Percentiles rank a stretch among this genome's conserved stretches.
Conservation (phyloP, 2,113 vertebrate genomes). For the Ictidomys tridecemlineatus region DNA sequence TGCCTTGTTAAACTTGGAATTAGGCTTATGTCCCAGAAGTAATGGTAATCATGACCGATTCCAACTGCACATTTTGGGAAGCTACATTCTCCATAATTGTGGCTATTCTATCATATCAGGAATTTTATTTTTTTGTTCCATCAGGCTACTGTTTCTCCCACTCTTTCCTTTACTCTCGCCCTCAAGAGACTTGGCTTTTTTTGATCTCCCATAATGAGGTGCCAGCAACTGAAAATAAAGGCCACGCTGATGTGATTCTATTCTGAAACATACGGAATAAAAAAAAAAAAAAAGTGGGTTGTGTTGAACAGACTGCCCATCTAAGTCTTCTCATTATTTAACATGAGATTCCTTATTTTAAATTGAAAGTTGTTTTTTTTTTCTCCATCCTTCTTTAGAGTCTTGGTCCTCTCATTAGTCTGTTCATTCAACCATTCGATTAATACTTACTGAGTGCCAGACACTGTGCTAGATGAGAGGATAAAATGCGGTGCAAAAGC, state of each 20-base stretch:
- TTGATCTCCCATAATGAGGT: neutral
- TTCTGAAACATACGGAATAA: constrained; percentile 23
- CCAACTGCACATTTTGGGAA: neutral
- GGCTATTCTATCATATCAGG: neutral
- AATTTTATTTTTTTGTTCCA: neutral
- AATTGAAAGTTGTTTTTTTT: neutral
- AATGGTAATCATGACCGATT: neutral
- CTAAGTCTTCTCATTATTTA: constrained; percentile 8
- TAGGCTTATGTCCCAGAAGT: neutral
- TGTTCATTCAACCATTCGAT: constrained; percentile 51
- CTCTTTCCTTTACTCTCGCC: neutral
- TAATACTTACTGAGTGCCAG: constrained; percentile 63
- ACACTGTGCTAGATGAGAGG: constrained; percentile 9
- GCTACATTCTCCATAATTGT: neutral
- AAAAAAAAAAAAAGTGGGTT: neutral
- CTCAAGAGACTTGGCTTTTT: neutral
- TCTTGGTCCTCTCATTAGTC: constrained; percentile 40
- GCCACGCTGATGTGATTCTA: neutral
- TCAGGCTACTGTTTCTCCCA: neutral
- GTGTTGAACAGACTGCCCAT: neutral
- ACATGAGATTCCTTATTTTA: neutral
- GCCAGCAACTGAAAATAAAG: constrained; percentile 32
- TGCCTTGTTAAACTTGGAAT: neutral
- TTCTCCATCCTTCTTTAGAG: neutral
- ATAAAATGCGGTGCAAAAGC: neutral